phyloP scores from a whole-genome alignment of 2,113 vertebrate species.

The Alectura lathami region DNA sequence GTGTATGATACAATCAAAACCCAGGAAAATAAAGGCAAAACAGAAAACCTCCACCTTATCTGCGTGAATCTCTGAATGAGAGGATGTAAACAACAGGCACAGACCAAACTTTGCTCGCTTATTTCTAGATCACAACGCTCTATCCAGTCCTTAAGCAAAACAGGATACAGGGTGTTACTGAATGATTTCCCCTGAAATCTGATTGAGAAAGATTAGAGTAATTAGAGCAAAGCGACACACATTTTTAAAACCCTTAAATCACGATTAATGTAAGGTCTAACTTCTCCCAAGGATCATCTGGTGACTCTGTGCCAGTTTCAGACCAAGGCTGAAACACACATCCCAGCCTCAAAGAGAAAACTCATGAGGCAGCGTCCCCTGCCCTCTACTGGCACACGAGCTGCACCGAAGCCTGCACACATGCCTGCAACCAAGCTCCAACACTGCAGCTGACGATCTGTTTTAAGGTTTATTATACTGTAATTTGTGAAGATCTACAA shows the following conservation, averaged over 20 bases:
- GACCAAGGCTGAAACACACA: background rate
- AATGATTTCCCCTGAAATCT: slow-evolving; percentile 65
- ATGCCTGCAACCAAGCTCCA: background rate
- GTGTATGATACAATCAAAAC: slow-evolving; percentile 34
- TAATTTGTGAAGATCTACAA: background rate
- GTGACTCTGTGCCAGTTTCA: background rate
- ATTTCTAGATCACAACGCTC: slow-evolving; percentile 5
- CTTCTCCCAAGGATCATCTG: slow-evolving; percentile 2
- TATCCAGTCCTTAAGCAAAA: slow-evolving; percentile 27
- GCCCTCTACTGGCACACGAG: slow-evolving; percentile 59
- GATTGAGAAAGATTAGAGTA: slow-evolving; percentile 64
- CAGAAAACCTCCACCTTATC: slow-evolving; percentile 52
- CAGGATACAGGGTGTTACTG: slow-evolving; percentile 66
- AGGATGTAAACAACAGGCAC: slow-evolving; percentile 52
- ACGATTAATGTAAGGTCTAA: slow-evolving; percentile 24
- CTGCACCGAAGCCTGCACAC: background rate
- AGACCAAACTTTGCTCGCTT: slow-evolving; percentile 30
- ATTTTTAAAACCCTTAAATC: slow-evolving; percentile 41
- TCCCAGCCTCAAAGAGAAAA: background rate
- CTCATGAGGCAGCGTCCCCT: slow-evolving; percentile 44
- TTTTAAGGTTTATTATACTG: background rate
- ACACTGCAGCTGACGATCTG: background rate
- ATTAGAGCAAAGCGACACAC: slow-evolving; percentile 39
- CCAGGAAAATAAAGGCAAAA: slow-evolving; percentile 42
- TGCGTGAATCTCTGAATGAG: slow-evolving; percentile 25